A percentile compares a stretch with the other conserved stretches of the same genome.
These are phyloP conservation scores for Cyclophora albipunctata DNA, from an alignment of 2,888 invertebrate genomes.

Conservation along the genomic window DNA sequence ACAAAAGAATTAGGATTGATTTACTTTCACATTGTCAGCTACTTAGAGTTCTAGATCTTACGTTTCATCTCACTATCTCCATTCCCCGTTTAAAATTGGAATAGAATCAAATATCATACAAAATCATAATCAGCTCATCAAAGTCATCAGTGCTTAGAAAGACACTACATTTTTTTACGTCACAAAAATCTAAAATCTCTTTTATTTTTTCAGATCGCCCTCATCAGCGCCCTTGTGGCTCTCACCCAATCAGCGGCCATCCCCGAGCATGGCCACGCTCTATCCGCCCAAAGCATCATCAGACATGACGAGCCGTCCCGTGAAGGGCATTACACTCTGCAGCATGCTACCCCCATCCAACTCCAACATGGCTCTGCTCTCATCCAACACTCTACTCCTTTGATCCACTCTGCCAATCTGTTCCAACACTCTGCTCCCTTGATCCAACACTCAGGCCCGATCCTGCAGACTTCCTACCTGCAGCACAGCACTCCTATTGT, in stretches of 20 bases:
- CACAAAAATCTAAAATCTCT: too few species aligned
- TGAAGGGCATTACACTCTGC: conserved; percentile 24
- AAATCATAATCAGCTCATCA: too few species aligned
- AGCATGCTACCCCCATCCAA: conserved; percentile 25
- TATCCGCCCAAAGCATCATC: conserved; percentile 63
- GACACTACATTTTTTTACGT: too few species aligned
- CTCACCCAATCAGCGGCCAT: conserved; percentile 62
- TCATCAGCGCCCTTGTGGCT: conserved; percentile 58
- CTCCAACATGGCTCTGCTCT: conserved; percentile 22
- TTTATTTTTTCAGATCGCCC: conserved; percentile 46
- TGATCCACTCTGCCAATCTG: conserved; percentile 14
- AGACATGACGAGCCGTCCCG: conserved; percentile 53
- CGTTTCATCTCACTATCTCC: too few species aligned
- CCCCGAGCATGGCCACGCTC: conserved; percentile 48
- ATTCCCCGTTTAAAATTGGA: too few species aligned
- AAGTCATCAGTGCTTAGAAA: too few species aligned
- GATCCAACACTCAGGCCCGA: conserved; percentile 23
- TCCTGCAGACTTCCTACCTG: conserved; percentile 23
- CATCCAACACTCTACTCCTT: conserved; percentile 8
- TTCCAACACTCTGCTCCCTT: conserved; percentile 26
- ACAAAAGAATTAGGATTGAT: too few species aligned
- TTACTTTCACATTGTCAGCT: too few species aligned
- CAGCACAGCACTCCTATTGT: conserved; percentile 25
- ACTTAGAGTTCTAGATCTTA: too few species aligned
- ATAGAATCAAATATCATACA: too few species aligned